Evolutionary conservation across 35 echinoderm and acorn worm species (phyloP).

Genomic region (Heliocidaris tuberculata): DNA sequence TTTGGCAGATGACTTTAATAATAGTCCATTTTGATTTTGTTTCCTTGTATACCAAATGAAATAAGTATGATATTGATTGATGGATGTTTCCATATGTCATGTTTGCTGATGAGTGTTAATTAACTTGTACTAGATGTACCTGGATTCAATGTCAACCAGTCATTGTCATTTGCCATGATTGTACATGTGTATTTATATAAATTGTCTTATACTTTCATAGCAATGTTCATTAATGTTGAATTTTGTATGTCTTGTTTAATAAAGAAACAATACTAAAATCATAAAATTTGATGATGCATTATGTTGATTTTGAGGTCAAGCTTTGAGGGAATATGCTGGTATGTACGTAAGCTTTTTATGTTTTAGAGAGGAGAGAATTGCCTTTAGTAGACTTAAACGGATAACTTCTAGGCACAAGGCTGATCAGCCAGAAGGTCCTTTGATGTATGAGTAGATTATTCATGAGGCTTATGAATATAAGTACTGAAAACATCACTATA

Average conservation of each 20-base stretch:
- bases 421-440: no score
- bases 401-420: no score
- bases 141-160: not conserved
- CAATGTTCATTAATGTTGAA: not conserved
- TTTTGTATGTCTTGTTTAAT: not conserved
- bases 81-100: not conserved
- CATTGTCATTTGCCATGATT: not conserved
- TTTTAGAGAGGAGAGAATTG: no score
- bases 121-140: no score
- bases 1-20: no score
- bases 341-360: no score
- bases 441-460: no score
- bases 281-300: not conserved
- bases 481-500: no score
- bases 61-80: not conserved
- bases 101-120: not conserved
- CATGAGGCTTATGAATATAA: no score
- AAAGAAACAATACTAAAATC: not conserved
- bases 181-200: not conserved
- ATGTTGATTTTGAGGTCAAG: not conserved
- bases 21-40: not conserved
- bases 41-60: not conserved
- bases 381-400: no score
- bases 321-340: not conserved
- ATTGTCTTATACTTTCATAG: not conserved